Percentiles rank a stretch among this genome's conserved stretches.
Evolutionary conservation across 2,888 invertebrate species (phyloP).

Genomic region (Rhimphoctona megacephalus): DNA sequence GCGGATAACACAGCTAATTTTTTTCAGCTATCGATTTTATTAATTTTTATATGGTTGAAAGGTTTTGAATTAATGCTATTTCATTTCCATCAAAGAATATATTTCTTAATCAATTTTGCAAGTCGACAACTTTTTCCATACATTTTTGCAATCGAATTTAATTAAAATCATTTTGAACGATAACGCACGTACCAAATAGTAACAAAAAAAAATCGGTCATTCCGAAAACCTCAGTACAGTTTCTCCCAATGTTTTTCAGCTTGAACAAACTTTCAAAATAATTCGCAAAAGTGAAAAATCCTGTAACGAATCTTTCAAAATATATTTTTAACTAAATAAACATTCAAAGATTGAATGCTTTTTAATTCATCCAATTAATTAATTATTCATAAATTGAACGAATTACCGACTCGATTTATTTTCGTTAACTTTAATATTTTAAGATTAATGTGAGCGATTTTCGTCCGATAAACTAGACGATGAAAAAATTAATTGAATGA

Average conservation of each 20-base stretch:
- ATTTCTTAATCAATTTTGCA: too few relatives aligned
- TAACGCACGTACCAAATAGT: neutral
- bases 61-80: neutral
- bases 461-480: too few relatives aligned
- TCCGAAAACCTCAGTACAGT: neutral
- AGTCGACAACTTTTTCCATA: neutral
- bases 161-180: neutral
- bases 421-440: neutral
- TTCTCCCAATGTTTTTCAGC: neutral
- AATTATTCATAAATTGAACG: neutral
- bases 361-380: neutral
- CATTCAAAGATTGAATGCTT: neutral
- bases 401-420: neutral
- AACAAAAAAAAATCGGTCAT: neutral
- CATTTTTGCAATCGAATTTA: neutral
- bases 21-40: neutral
- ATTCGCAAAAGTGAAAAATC: too few relatives aligned
- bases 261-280: neutral
- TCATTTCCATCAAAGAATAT: neutral
- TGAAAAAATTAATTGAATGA: too few relatives aligned
- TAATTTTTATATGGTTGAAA: neutral
- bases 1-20: slow-evolving; percentile 8
- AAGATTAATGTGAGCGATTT: too few relatives aligned
- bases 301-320: neutral
- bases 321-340: neutral